Percentiles rank a stretch among this genome's conserved stretches.
Conservation (phyloP, 2,113 vertebrate species). For the Indicator indicator region DNA sequence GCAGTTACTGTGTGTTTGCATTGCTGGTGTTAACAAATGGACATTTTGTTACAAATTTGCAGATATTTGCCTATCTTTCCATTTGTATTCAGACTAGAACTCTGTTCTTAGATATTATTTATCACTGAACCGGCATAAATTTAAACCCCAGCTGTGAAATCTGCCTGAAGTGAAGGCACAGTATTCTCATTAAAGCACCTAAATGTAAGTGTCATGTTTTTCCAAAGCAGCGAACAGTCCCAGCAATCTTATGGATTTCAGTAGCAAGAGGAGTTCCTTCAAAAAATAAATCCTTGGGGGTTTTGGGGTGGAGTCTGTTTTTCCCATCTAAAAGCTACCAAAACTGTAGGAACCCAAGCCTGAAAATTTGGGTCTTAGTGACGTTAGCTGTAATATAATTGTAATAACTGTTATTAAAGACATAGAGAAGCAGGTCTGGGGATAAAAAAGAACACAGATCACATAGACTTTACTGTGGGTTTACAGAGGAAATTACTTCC, state of each 20-base stretch:
- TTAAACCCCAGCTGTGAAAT: background rate
- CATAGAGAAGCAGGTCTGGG: background rate
- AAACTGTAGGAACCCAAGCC: background rate
- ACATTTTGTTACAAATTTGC: background rate
- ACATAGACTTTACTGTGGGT: background rate
- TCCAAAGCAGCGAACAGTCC: background rate
- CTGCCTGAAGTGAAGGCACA: background rate
- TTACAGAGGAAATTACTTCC: slow-evolving; percentile 49
- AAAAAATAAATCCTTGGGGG: background rate
- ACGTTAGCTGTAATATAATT: background rate
- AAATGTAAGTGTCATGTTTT: background rate
- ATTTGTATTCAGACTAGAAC: slow-evolving; percentile 32
- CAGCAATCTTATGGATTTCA: background rate
- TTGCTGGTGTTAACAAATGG: background rate
- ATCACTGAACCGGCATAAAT: background rate
- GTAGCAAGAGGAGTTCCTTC: background rate
- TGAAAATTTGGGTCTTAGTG: background rate
- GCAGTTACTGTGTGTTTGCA: background rate
- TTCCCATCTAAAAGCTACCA: background rate
- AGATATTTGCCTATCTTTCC: background rate
- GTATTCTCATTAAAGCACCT: background rate
- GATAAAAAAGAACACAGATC: background rate
- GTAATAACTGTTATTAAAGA: slow-evolving; percentile 21
- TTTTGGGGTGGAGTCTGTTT: background rate
- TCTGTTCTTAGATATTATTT: background rate